Evolutionary conservation across 1,140 invertebrate genomes (phyloP).

Genomic region (Bombus pyrosoma): DNA sequence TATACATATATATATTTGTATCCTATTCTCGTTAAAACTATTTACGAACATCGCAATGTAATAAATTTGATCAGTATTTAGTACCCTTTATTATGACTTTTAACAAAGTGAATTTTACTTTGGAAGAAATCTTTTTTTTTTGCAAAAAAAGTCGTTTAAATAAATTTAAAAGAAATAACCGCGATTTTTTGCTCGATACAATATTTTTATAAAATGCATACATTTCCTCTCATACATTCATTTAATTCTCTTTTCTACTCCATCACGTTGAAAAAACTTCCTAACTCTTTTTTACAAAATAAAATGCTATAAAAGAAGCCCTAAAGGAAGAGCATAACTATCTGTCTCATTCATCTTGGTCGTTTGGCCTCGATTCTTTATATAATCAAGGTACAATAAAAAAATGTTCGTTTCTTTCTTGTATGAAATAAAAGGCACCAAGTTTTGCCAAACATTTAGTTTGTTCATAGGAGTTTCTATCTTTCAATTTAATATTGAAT

Average conservation of each 20-base stretch:
- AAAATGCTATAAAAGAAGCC: slow-evolving; percentile 41
- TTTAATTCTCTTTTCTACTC: not conserved
- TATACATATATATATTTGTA: slow-evolving; percentile 15
- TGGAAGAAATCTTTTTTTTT: slow-evolving; percentile 41
- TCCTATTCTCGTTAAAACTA: slow-evolving; percentile 35
- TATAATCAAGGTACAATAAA: slow-evolving; percentile 59
- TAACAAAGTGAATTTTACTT: slow-evolving; percentile 28
- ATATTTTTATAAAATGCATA: slow-evolving; percentile 10
- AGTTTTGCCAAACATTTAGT: slow-evolving; percentile 60
- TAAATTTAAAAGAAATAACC: slow-evolving; percentile 11
- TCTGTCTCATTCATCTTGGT: slow-evolving; percentile 37
- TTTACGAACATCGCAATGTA: slow-evolving; percentile 31
- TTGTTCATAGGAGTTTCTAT: slow-evolving; percentile 41
- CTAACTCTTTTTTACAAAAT: slow-evolving; percentile 1
- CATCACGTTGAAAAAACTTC: not conserved
- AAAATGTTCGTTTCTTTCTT: slow-evolving; percentile 58
- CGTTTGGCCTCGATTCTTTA: slow-evolving; percentile 39
- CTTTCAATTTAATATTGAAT: slow-evolving; percentile 28
- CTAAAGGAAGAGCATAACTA: slow-evolving; percentile 35
- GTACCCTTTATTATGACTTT: slow-evolving; percentile 48
- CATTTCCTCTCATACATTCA: slow-evolving; percentile 6
- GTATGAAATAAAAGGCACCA: slow-evolving; percentile 68
- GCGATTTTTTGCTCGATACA: not conserved
- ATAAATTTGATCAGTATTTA: slow-evolving; percentile 50
- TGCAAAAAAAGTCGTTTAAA: not conserved